These are phyloP conservation scores for Cosmorhoe ocellata DNA, from an alignment of 2,888 invertebrate genomes.

Conservation along the genomic window DNA sequence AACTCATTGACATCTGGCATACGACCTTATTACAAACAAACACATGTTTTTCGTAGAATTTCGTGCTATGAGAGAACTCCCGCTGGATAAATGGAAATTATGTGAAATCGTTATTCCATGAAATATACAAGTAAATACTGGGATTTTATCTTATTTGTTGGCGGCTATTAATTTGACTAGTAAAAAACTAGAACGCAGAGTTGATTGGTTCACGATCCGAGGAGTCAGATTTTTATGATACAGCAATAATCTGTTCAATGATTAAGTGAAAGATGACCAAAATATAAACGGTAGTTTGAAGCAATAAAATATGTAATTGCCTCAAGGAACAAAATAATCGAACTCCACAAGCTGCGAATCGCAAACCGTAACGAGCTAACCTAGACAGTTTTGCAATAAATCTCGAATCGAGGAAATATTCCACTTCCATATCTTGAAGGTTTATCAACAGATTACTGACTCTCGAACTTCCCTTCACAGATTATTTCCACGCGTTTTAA, in stretches of 20 bases:
- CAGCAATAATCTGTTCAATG: neutral
- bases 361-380: slow-evolving; percentile 7
- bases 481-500: slow-evolving; percentile 37
- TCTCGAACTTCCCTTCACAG: slow-evolving; percentile 31
- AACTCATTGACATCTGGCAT: neutral
- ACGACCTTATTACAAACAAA: neutral
- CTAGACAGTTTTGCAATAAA: slow-evolving; percentile 15
- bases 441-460: slow-evolving; percentile 26
- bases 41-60: too few species aligned
- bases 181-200: too few species aligned
- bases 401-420: slow-evolving; percentile 14
- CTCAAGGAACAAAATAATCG: neutral
- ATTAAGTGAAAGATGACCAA: too few species aligned
- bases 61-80: neutral
- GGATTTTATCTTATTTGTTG: too few species aligned
- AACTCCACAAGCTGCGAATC: neutral
- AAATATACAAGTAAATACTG: neutral
- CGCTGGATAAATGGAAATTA: neutral
- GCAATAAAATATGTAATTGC: neutral
- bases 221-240: too few species aligned
- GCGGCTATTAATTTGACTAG: too few species aligned
- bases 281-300: neutral
- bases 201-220: too few species aligned
- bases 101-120: neutral
- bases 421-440: slow-evolving; percentile 23